Conservation (phyloP, 2,113 vertebrate species). For the Oceanodroma tethys region DNA sequence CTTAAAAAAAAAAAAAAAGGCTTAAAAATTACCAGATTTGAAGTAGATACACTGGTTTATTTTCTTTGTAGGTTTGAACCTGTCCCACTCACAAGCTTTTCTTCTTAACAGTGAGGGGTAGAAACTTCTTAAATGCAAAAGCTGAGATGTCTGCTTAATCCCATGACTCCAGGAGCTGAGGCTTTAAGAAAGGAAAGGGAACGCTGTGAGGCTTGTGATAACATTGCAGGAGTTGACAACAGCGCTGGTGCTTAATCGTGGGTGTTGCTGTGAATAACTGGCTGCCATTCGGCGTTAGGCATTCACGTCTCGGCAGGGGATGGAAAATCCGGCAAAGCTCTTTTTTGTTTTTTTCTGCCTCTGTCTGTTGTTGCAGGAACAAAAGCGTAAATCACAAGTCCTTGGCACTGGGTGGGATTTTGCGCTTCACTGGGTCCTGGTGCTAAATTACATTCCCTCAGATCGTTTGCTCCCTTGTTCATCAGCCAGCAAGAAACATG, state of each 20-base stretch:
- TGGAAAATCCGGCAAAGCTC: conserved; percentile 26
- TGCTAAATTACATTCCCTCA: conserved; percentile 18
- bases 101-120: not conserved
- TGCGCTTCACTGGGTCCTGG: not conserved
- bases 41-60: not conserved
- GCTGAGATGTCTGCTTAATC: not conserved
- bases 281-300: not conserved
- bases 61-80: not conserved
- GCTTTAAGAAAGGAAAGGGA: not conserved
- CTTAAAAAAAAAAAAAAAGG: not conserved
- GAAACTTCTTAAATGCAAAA: conserved; percentile 14
- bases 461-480: not conserved
- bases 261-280: conserved; percentile 28
- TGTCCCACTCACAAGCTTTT: not conserved
- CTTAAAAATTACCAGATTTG: not conserved
- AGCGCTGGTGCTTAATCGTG: not conserved
- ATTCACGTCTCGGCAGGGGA: not conserved
- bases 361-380: conserved; percentile 26
- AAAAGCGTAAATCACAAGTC: conserved; percentile 22
- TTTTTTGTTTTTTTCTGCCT: not conserved
- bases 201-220: not conserved
- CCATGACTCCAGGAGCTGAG: not conserved
- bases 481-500: not conserved
- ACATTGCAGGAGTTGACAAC: conserved; percentile 28
- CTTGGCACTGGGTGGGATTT: not conserved